Base-by-base conservation (phyloP, 2,113 vertebrate genomes). In the Oriolus oriolus region DNA sequence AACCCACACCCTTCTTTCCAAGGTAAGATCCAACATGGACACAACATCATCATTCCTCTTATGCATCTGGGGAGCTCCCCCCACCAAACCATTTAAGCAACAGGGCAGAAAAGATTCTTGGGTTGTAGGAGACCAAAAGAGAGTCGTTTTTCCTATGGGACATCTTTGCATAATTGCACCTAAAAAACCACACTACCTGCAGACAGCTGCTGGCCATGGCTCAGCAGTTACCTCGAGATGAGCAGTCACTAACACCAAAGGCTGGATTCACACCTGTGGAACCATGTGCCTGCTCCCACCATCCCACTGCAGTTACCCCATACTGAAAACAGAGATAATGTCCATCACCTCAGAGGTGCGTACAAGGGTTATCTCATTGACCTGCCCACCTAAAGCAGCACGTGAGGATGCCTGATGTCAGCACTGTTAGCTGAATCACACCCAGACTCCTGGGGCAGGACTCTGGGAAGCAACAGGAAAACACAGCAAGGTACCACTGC, bases 61-160 rank as follows among this genome's bases (percentile, higher is more conserved):
- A 19, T 2, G 3, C 13, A 26, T 18, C 16, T 23, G 20, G 7
- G 33, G 7, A 68, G 7, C 14, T 41, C 3, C 12, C 13, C 0
- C 1, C 2, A 11, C 4, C 10, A 68, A 11, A 37, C 6, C 26
- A 35, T 24, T 39, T 44, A 33, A 18, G 6, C 4, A 76, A 2
- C 5, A 44, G 22, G 37, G 57, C 18, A 47, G 44, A 78, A 89
- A 42, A 69, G 11, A 53, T 37, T 47, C 9, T 44, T 53, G 16
- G 20, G 9, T 63, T 45, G 19, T 5, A 44, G 30, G 52, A 93
- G 89, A 50, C 15, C 27, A 49, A 2, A 6, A 8, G 35, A 85
- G 9, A 18, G 4, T 16, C 3, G 27, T 73, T 84, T 68, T 42
- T 60, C 24, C 64, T 41, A 12, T n/a, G 12, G 18, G 21, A 82